These are phyloP conservation scores for Nemurella pictetii DNA, from an alignment of 2,888 invertebrate genomes.

Conservation along the genomic window DNA sequence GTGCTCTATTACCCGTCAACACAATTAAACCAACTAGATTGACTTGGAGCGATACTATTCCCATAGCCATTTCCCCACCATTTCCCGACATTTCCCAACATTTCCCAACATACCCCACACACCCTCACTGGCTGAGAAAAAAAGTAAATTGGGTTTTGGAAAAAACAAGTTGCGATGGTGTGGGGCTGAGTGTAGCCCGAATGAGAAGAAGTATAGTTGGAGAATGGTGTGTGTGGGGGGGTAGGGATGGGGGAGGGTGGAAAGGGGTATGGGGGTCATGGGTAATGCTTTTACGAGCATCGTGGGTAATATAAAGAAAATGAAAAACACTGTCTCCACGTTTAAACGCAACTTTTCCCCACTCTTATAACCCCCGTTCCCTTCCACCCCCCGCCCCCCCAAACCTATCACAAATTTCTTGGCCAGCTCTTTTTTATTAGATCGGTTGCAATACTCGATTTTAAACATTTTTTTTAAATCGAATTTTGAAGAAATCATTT, in stretches of 20 bases:
- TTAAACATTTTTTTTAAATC: background rate
- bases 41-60: conserved; percentile 33
- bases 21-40: conserved; percentile 32
- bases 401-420: conserved; percentile 26
- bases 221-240: too few species aligned
- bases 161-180: conserved; percentile 28
- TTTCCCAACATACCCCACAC: conserved; percentile 11
- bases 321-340: conserved; percentile 78
- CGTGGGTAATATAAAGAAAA: conserved; percentile 87
- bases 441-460: conserved; percentile 14
- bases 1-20: conserved; percentile 32
- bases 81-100: conserved; percentile 16
- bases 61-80: conserved; percentile 21
- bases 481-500: background rate
- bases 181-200: background rate
- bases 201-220: background rate
- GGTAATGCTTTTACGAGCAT: conserved; percentile 84
- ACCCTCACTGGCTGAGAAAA: conserved; percentile 31
- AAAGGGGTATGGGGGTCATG: conserved; percentile 83
- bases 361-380: conserved; percentile 30
- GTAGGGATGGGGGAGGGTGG: conserved; percentile 51
- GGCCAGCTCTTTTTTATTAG: conserved; percentile 19
- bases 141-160: conserved; percentile 45
- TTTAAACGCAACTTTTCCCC: conserved; percentile 48
- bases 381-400: conserved; percentile 23